phyloP scores from a whole-genome alignment of 2,797 vertebrate genomes.

The Pelodytes ibericus region DNA sequence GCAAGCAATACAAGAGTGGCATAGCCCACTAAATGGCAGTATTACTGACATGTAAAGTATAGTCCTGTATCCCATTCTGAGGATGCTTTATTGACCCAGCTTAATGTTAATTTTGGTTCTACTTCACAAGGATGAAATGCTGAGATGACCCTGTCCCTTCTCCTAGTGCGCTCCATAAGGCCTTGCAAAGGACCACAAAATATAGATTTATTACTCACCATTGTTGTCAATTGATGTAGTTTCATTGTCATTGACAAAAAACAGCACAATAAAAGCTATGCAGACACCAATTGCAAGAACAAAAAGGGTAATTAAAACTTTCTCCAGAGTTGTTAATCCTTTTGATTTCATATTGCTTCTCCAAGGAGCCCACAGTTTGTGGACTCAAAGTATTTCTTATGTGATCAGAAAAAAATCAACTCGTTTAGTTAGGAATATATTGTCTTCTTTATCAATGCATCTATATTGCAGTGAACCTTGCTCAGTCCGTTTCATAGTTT shows the following conservation, averaged over 20 bases:
- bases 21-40: too few species aligned
- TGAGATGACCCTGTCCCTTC: too few species aligned
- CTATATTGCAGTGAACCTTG: slow-evolving; percentile 45
- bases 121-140: too few species aligned
- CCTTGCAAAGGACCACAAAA: too few species aligned
- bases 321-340: slow-evolving; percentile 68
- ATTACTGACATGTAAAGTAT: too few species aligned
- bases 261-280: slow-evolving; percentile 68
- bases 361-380: slow-evolving; percentile 1
- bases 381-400: neutral
- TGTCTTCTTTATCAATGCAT: slow-evolving; percentile 25
- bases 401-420: neutral
- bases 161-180: too few species aligned
- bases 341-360: slow-evolving; percentile 22
- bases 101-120: too few species aligned
- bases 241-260: slow-evolving; percentile 54
- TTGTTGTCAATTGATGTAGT: neutral
- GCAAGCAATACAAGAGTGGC: too few species aligned
- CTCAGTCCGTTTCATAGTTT: slow-evolving; percentile 1
- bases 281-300: slow-evolving; percentile 65
- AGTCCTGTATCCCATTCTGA: too few species aligned
- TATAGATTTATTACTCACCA: slow-evolving; percentile 18
- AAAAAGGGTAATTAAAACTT: slow-evolving; percentile 71
- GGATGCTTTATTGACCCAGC: too few species aligned
- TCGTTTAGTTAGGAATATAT: neutral